Percentiles rank a stretch among this genome's conserved stretches.
Evolutionary conservation across 2,888 invertebrate genomes (phyloP).

Genomic region (Ochropacha duplaris): DNA sequence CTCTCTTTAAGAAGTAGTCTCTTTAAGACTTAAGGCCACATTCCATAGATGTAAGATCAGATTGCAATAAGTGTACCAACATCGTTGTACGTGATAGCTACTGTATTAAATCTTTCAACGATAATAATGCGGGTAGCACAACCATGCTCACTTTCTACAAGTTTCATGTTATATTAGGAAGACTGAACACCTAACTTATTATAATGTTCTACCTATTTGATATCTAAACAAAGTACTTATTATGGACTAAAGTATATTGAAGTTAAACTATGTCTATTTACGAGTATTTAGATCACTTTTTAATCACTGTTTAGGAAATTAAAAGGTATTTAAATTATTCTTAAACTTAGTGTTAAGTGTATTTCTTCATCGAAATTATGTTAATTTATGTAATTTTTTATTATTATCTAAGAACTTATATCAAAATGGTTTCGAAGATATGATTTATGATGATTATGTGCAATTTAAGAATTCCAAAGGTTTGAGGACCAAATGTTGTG

Average conservation of each 20-base stretch:
- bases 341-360: conserved; percentile 6
- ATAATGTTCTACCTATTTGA: conserved; percentile 45
- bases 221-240: conserved; percentile 68
- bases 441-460: background rate
- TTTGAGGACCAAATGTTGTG: conserved; percentile 30
- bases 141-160: conserved; percentile 31
- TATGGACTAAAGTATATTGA: conserved; percentile 26
- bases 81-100: conserved; percentile 47
- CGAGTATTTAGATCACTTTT: background rate
- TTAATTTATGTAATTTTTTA: background rate
- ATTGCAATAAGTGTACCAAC: conserved; percentile 51
- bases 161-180: conserved; percentile 54
- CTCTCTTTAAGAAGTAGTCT: conserved; percentile 71
- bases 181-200: conserved; percentile 63
- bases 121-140: conserved; percentile 21
- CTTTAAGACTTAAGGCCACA: conserved; percentile 29
- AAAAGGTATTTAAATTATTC: background rate
- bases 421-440: background rate
- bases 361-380: conserved; percentile 8
- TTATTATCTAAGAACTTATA: background rate
- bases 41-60: conserved; percentile 51
- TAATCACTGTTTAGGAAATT: background rate
- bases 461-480: conserved; percentile 18
- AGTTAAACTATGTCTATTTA: conserved; percentile 10
- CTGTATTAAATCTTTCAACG: background rate